Percentiles rank a stretch among this genome's conserved stretches.
Evolutionary conservation across 2,797 vertebrate genomes (phyloP).

Genomic region (Numenius phaeopus): DNA sequence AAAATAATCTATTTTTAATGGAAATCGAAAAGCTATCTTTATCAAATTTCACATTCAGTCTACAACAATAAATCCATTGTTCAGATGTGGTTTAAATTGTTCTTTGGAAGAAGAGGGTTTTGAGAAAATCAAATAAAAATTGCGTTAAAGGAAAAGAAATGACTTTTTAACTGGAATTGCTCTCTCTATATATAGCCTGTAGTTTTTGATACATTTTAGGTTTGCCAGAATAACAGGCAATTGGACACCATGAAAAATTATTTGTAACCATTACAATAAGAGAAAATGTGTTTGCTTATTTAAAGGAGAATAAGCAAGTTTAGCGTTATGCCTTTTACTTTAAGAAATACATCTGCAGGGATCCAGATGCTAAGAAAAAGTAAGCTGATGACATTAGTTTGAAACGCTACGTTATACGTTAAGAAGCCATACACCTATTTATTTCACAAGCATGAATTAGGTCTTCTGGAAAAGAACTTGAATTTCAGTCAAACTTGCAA

Average conservation of each 20-base stretch:
- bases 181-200: background rate
- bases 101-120: background rate
- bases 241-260: background rate
- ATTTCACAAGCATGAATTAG: background rate
- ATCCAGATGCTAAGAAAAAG: slow-evolving; percentile 4
- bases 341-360: slow-evolving; percentile 13
- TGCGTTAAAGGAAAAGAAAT: slow-evolving; percentile 26
- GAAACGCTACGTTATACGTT: background rate
- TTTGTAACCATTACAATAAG: background rate
- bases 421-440: background rate
- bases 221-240: background rate
- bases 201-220: slow-evolving; percentile 7
- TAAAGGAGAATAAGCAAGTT: background rate
- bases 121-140: slow-evolving; percentile 44
- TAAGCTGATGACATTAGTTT: background rate
- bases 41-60: slow-evolving; percentile 11
- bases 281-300: slow-evolving; percentile 18
- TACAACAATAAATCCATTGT: slow-evolving; percentile 47
- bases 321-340: background rate
- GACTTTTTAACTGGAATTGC: slow-evolving; percentile 27
- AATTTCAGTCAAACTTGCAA: background rate
- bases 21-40: slow-evolving; percentile 18
- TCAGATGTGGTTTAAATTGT: slow-evolving; percentile 31
- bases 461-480: background rate
- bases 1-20: slow-evolving; percentile 38